Percentiles rank a stretch among this genome's conserved stretches.
phyloP scores from a whole-genome alignment of 2,797 vertebrate species.

The Dallia pectoralis region DNA sequence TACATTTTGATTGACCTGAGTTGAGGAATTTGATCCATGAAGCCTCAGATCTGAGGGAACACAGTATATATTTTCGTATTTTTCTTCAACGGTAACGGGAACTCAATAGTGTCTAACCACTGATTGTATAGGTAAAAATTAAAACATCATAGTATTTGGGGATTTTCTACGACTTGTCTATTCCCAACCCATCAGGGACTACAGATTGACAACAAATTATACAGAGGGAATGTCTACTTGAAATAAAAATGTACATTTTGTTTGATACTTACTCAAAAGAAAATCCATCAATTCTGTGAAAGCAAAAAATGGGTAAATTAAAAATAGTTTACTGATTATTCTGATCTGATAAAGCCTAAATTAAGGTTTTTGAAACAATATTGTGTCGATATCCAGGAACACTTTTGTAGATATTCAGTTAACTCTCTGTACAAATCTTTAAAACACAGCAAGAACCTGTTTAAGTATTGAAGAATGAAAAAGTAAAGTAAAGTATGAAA shows the following conservation, averaged over 20 bases:
- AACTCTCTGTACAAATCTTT: not conserved
- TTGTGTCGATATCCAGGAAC: not conserved
- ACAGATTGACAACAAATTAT: not conserved
- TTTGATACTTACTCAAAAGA: constrained; percentile 91
- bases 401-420: not conserved
- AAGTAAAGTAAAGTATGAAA: not conserved
- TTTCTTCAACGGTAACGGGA: not conserved
- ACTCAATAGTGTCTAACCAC: not conserved
- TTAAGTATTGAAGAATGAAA: not conserved
- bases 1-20: constrained; percentile 25
- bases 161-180: not conserved
- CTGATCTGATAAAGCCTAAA: constrained; percentile 7
- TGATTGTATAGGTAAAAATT: not conserved
- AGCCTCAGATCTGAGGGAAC: constrained; percentile 38
- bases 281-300: constrained; percentile 89
- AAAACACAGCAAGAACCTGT: not conserved
- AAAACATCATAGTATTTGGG: not conserved
- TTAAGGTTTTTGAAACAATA: constrained; percentile 1
- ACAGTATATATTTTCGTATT: constrained; percentile 24
- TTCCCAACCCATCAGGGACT: not conserved
- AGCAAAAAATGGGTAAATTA: constrained; percentile 6
- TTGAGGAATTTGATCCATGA: constrained; percentile 37
- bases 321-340: constrained; percentile 61
- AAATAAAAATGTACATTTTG: not conserved
- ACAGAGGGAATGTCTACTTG: not conserved